A percentile compares a stretch with the other conserved stretches of the same genome.
These are phyloP conservation scores for Heterotilapia buettikoferi DNA, from an alignment of 2,113 vertebrate genomes.

Conservation along the genomic window DNA sequence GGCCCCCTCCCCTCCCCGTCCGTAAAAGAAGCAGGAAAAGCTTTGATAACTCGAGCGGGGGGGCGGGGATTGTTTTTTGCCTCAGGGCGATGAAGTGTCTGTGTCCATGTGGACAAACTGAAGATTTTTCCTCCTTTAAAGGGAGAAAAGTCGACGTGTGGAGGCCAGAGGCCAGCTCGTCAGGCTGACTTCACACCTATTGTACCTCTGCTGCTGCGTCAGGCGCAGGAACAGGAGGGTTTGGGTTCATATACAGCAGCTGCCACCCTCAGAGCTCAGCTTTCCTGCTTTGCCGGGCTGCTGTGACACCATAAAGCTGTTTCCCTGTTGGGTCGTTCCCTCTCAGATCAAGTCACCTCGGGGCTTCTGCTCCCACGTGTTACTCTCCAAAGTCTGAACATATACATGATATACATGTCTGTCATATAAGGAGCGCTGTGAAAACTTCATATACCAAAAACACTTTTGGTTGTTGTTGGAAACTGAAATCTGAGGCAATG, in stretches of 20 bases:
- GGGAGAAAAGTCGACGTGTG: not conserved
- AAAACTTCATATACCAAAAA: not conserved
- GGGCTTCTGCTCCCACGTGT: not conserved
- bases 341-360: not conserved
- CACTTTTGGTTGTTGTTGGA: not conserved
- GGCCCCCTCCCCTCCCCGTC: not conserved
- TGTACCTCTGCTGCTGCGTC: not conserved
- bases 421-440: not conserved
- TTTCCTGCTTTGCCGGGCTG: not conserved
- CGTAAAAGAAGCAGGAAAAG: not conserved
- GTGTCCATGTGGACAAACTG: not conserved
- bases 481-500: not conserved
- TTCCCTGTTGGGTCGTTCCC: not conserved
- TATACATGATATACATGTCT: rapidly evolving
- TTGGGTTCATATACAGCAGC: not conserved
- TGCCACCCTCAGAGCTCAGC: not conserved
- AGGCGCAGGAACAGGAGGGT: not conserved
- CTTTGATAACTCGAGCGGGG: not conserved
- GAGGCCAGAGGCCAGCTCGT: not conserved
- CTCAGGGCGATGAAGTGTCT: rapidly evolving
- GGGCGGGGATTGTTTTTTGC: not conserved
- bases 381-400: not conserved
- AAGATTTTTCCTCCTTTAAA: not conserved
- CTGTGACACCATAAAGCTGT: not conserved
- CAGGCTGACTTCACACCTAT: not conserved